Percentiles rank a stretch among this genome's conserved stretches.
These are phyloP conservation scores for Polypterus bichir DNA, from an alignment of 2,113 vertebrate species.

Conservation along the genomic window DNA sequence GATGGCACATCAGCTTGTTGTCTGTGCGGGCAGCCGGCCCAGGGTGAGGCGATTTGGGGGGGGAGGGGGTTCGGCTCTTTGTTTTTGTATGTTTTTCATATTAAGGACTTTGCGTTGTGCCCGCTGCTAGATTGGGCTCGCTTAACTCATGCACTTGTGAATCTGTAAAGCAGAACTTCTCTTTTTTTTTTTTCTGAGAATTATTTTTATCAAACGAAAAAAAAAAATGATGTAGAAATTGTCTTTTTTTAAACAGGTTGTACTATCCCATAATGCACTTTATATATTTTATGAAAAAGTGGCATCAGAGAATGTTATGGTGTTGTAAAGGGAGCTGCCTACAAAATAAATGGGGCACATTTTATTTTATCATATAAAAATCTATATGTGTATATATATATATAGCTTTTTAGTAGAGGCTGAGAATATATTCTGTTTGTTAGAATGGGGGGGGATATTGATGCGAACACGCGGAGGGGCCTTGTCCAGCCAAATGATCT, in stretches of 20 bases:
- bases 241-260: slow-evolving; percentile 20
- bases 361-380: not conserved
- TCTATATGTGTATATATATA: no score
- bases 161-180: slow-evolving; percentile 16
- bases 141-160: slow-evolving; percentile 17
- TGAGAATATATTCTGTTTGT: slow-evolving; percentile 30
- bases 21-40: no score
- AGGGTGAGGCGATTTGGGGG: no score
- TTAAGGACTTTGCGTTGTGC: slow-evolving; percentile 11
- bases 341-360: slow-evolving; percentile 15
- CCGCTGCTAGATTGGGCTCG: slow-evolving; percentile 20
- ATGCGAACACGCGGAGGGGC: slow-evolving; percentile 39
- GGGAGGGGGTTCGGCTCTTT: no score
- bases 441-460: slow-evolving; percentile 27
- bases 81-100: slow-evolving; percentile 9
- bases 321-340: slow-evolving; percentile 42
- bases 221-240: slow-evolving; percentile 6
- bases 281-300: slow-evolving; percentile 51
- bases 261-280: slow-evolving; percentile 65
- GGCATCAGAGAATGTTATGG: slow-evolving; percentile 26
- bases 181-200: slow-evolving; percentile 12
- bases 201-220: slow-evolving; percentile 16
- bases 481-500: slow-evolving; percentile 48
- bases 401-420: slow-evolving; percentile 31
- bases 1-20: no score